Conservation (phyloP, 2,113 vertebrate species). For the Chloropsis hardwickii region DNA sequence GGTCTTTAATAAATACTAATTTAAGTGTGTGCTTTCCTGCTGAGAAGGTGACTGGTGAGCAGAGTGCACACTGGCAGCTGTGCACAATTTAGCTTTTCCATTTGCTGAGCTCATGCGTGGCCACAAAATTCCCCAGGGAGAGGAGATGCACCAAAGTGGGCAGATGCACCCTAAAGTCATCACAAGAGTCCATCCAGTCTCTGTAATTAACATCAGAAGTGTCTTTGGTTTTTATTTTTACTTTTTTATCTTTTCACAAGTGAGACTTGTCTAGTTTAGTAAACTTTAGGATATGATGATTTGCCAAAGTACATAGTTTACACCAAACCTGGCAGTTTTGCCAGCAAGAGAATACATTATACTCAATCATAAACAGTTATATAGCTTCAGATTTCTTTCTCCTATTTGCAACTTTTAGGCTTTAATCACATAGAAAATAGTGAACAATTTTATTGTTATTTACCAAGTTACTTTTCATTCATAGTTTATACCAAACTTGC, state of each 20-base stretch:
- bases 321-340: background rate
- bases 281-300: background rate
- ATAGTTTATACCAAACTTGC: background rate
- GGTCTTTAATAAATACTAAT: conserved; percentile 37
- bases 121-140: background rate
- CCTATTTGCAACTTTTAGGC: background rate
- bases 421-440: background rate
- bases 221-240: background rate
- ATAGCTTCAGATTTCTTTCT: background rate
- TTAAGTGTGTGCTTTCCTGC: background rate
- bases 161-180: background rate
- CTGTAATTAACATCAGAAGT: background rate
- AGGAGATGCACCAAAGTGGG: background rate
- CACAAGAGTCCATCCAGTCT: background rate
- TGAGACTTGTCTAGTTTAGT: background rate
- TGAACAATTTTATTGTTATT: background rate
- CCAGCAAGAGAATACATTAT: background rate
- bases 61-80: background rate
- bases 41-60: background rate
- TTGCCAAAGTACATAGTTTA: background rate
- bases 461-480: background rate
- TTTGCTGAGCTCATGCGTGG: background rate
- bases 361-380: background rate
- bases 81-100: background rate
- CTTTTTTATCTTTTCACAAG: background rate